Evolutionary conservation across 2,888 invertebrate species (phyloP), one percentile per base, ranked within the genome.

Genomic region (Amitus sp.): DNA sequence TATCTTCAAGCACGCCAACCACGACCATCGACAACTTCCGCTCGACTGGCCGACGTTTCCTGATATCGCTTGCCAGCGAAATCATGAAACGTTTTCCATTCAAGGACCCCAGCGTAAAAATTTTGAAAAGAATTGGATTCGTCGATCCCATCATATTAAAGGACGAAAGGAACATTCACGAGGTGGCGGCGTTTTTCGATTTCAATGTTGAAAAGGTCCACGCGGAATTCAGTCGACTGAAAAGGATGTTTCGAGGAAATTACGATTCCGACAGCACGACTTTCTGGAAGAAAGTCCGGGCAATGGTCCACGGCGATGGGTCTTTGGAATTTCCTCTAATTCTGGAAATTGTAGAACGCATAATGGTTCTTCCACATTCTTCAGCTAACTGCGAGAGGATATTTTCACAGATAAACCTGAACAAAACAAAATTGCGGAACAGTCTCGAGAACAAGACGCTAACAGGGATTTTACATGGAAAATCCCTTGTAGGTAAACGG

Each of bases 331-430:
- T 60, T 30, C 54, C 54, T 9, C 20, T 54, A 9, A 60, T 60
- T 46, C n/a, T 51, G 28, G 2, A 51, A 47, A 61, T 56, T 20
- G 28, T 52, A 12, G 40, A 55, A 2, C 13, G 37, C 1, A 40
- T 61, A 7, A 7, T 2, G 4, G 42, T 61, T n/a, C 47, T 54
- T 15, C 61, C 47, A 0, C 51, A 51, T 27, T 27, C 28, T 27
- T 27, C 28, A 7, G 28, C 28, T 7, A 7, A 5, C 9, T 27
- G 28, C 9, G 39, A 55, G 34, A 15, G 55, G 12, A 50, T 51
- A 13, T 55, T 55, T 37, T 55, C 50, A 27, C 50, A 55, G 47
- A 47, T 55, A 5, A 61, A 61, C 42, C 10, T 61, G 10, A 61
- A 61, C 23, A 55, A 61, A 47, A 61, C 54, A 1, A 61, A 61